Conservation (phyloP, 2,888 invertebrate genomes). For the Glaucopsyche alexis region DNA sequence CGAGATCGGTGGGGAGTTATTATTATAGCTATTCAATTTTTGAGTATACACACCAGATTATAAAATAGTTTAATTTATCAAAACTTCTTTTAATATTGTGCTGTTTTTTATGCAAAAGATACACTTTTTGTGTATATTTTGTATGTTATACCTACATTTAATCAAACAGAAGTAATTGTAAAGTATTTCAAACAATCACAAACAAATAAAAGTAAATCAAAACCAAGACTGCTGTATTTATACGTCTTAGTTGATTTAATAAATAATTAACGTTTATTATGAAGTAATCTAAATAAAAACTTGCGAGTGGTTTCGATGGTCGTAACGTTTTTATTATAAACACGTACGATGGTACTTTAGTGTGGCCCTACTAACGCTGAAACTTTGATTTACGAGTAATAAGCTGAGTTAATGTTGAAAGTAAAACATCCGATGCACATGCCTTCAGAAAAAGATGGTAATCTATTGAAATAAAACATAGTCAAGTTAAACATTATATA, state of each 20-base stretch:
- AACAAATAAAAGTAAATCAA: background rate
- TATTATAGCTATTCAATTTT: background rate
- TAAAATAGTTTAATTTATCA: no score
- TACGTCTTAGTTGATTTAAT: conserved; percentile 6
- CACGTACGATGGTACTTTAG: background rate
- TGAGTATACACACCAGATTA: background rate
- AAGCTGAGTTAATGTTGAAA: background rate
- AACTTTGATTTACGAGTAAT: conserved; percentile 7
- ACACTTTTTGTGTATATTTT: background rate
- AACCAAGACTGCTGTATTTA: background rate
- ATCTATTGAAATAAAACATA: background rate
- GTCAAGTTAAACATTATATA: background rate
- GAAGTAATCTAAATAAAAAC: conserved; percentile 37
- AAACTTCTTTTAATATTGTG: no score
- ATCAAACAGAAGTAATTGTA: background rate
- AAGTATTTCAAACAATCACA: background rate
- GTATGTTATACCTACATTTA: no score
- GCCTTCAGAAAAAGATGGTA: background rate
- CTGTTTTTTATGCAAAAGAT: background rate
- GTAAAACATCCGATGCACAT: background rate
- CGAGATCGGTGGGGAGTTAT: no score
- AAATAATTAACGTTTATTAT: conserved; percentile 26
- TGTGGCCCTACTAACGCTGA: conserved; percentile 3
- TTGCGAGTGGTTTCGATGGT: conserved; percentile 38
- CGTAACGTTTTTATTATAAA: conserved; percentile 35